Evolutionary conservation across 2,113 vertebrate species (phyloP).

Genomic region (Gracilinanus agilis): DNA sequence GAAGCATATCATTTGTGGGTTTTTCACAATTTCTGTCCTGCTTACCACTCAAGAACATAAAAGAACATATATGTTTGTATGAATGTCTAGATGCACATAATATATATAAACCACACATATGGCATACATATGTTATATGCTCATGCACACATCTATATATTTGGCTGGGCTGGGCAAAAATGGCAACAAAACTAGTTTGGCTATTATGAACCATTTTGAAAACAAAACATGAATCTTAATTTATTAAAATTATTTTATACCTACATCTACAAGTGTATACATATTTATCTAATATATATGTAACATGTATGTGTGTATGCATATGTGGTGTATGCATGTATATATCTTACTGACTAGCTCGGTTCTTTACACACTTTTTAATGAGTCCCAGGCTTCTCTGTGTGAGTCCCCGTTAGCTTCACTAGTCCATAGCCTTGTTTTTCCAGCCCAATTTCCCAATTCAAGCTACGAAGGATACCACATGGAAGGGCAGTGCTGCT

Average conservation of each 20-base stretch:
- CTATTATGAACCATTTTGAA: too few relatives aligned
- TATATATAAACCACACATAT: not conserved
- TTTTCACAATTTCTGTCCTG: not conserved
- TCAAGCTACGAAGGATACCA: not conserved
- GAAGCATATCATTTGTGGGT: not conserved
- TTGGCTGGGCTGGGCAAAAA: too few relatives aligned
- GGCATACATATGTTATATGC: not conserved
- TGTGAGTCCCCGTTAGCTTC: not conserved
- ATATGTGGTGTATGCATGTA: too few relatives aligned
- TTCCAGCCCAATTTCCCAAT: not conserved
- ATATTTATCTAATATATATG: not conserved
- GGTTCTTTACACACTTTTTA: not conserved
- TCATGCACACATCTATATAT: not conserved
- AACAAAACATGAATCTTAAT: too few relatives aligned
- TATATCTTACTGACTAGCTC: not conserved
- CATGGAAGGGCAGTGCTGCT: not conserved
- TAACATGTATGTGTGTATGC: not conserved
- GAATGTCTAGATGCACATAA: too few relatives aligned
- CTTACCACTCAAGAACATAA: constrained; percentile 34
- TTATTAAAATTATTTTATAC: too few relatives aligned
- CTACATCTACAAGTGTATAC: too few relatives aligned
- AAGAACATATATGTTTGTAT: not conserved
- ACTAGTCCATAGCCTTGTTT: not conserved
- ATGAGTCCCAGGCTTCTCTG: not conserved
- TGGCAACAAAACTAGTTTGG: too few relatives aligned